Percentiles rank a stretch among this genome's conserved stretches.
These are phyloP conservation scores for Odocoileus hemionus DNA, from an alignment of 2,113 vertebrate species.

Conservation along the genomic window DNA sequence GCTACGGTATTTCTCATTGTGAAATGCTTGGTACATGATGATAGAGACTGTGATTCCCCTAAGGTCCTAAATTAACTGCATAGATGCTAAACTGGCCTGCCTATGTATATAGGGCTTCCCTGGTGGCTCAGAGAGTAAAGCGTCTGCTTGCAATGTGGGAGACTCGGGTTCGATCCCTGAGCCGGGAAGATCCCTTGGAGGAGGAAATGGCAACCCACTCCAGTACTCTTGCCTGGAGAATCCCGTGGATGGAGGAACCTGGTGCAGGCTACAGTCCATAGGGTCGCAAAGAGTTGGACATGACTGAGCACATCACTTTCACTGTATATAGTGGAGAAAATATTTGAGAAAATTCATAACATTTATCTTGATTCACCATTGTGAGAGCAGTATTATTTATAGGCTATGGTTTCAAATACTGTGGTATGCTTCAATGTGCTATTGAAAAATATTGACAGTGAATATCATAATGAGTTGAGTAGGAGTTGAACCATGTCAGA, in stretches of 20 bases:
- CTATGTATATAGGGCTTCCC: neutral
- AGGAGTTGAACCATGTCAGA: neutral
- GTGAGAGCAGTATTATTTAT: neutral
- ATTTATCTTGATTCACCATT: neutral
- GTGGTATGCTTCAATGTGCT: neutral
- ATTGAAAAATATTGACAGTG: neutral
- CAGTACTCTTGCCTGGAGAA: neutral
- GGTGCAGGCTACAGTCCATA: neutral
- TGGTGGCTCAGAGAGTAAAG: neutral
- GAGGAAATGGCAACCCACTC: neutral
- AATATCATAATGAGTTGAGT: neutral
- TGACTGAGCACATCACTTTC: neutral
- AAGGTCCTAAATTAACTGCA: neutral
- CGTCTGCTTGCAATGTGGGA: rapidly evolving
- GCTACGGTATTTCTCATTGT: neutral
- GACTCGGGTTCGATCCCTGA: rapidly evolving
- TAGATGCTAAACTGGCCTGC: neutral
- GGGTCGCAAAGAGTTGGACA: rapidly evolving
- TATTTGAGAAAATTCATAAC: neutral
- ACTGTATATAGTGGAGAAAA: neutral
- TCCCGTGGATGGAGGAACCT: rapidly evolving
- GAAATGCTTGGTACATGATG: neutral
- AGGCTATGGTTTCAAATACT: neutral
- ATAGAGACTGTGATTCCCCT: neutral
- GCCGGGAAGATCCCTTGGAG: rapidly evolving